phyloP scores from a whole-genome alignment of 2,113 vertebrate genomes.

The Grammatotria lemairii region DNA sequence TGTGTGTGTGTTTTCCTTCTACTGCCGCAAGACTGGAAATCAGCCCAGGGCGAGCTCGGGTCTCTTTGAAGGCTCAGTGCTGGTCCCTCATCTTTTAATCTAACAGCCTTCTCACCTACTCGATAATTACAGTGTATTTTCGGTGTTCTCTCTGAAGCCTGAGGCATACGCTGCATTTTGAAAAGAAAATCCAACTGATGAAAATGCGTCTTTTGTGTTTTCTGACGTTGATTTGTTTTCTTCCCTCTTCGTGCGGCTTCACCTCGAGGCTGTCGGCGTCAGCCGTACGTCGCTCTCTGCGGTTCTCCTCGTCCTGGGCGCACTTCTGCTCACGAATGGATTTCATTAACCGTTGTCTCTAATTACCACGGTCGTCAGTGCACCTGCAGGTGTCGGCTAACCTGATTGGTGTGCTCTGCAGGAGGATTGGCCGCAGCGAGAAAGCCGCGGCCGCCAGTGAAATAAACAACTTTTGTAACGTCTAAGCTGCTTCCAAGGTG shows the following conservation, averaged over 20 bases:
- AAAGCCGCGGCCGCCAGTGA: background rate
- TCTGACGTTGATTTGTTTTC: constrained; percentile 20
- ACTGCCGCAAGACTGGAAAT: constrained; percentile 13
- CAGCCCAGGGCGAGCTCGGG: constrained; percentile 27
- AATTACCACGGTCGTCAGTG: constrained; percentile 87
- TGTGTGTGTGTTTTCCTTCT: background rate
- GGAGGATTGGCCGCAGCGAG: constrained; percentile 43
- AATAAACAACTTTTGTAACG: constrained; percentile 12
- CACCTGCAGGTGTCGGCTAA: constrained; percentile 88
- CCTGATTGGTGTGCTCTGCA: constrained; percentile 64
- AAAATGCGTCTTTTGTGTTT: constrained; percentile 22
- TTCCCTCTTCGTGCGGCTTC: background rate
- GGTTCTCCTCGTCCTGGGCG: constrained; percentile 72
- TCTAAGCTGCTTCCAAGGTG: background rate
- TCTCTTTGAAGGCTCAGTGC: constrained; percentile 38
- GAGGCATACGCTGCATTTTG: constrained; percentile 12
- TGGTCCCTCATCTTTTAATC: constrained; percentile 48
- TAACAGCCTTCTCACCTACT: constrained; percentile 31
- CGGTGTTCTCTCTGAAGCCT: constrained; percentile 13
- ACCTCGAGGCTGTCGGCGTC: background rate
- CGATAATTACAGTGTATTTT: constrained; percentile 33
- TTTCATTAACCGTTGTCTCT: constrained; percentile 94
- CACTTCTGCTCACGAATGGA: constrained; percentile 83
- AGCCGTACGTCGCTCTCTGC: constrained; percentile 23
- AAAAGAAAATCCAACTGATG: constrained; percentile 23